A percentile compares a stretch with the other conserved stretches of the same genome.
Evolutionary conservation across 2,113 vertebrate genomes (phyloP).

Genomic region (Poecilia latipinna): DNA sequence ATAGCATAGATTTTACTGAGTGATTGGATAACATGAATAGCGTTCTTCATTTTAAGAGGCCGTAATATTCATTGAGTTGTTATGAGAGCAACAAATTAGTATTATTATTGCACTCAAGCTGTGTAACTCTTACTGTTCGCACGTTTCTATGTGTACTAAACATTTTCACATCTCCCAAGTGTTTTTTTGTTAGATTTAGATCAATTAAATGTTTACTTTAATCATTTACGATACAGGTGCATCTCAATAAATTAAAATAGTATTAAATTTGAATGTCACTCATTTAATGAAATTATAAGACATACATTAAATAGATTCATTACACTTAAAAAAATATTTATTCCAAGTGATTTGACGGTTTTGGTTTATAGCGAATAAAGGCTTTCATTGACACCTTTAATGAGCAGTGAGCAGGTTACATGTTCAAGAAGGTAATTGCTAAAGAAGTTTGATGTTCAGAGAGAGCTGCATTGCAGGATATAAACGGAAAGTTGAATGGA

Average conservation of each 20-base stretch:
- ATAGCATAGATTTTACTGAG: slow-evolving; percentile 32
- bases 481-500: background rate
- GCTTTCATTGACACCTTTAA: background rate
- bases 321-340: too few species aligned
- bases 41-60: slow-evolving; percentile 32
- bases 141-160: slow-evolving; percentile 10
- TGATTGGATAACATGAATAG: slow-evolving; percentile 66
- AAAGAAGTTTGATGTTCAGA: background rate
- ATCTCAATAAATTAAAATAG: background rate
- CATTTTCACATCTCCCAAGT: slow-evolving; percentile 1
- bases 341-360: too few species aligned
- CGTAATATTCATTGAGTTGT: slow-evolving; percentile 48
- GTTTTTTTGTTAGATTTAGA: background rate
- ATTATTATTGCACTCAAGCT: slow-evolving; percentile 11
- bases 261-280: background rate
- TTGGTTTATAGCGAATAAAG: background rate
- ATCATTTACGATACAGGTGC: background rate
- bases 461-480: background rate
- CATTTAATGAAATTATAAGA: background rate
- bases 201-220: background rate
- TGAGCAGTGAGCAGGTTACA: background rate
- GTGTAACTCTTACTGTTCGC: slow-evolving; percentile 3
- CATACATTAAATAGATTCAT: background rate
- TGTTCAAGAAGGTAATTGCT: background rate
- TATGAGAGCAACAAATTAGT: slow-evolving; percentile 26